Evolutionary conservation across 2,113 vertebrate genomes (phyloP).

Genomic region (Gambusia holbrooki): DNA sequence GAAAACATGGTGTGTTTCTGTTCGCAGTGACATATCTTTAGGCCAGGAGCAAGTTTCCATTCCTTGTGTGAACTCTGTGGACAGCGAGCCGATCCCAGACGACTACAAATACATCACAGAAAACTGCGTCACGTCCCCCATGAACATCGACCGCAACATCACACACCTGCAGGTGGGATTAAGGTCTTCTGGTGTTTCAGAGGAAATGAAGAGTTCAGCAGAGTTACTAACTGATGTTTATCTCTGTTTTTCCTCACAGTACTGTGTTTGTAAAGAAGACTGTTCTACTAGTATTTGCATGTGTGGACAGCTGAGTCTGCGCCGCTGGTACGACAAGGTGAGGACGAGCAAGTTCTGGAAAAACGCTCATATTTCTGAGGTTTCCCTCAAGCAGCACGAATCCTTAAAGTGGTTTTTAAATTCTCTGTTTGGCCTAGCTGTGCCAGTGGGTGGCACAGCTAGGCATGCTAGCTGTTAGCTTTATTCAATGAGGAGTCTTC

Average conservation of each 20-base stretch:
- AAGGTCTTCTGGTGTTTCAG: background rate
- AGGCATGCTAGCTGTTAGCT: too few relatives aligned
- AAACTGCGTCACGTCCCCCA: slow-evolving; percentile 96
- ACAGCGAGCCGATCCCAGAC: slow-evolving; percentile 86
- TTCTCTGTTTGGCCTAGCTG: background rate
- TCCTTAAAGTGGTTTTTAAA: background rate
- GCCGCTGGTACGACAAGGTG: slow-evolving; percentile 98
- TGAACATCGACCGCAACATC: slow-evolving; percentile 97
- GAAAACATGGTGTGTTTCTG: background rate
- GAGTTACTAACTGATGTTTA: background rate
- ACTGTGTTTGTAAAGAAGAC: slow-evolving; percentile 95
- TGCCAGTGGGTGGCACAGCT: too few relatives aligned
- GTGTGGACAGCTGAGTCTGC: slow-evolving; percentile 97
- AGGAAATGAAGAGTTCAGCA: background rate
- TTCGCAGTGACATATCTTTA: slow-evolving; percentile 90
- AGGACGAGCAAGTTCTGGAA: slow-evolving; percentile 49
- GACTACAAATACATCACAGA: slow-evolving; percentile 95
- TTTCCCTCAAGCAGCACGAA: background rate
- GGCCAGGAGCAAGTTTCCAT: slow-evolving; percentile 93
- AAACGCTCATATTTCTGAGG: background rate
- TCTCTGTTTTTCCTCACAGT: slow-evolving; percentile 76
- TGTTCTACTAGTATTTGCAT: slow-evolving; percentile 97
- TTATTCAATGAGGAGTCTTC: too few relatives aligned
- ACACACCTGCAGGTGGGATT: slow-evolving; percentile 91
- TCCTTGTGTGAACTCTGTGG: slow-evolving; percentile 91